Evolutionary conservation across 2,888 invertebrate genomes (phyloP), one percentile per base, ranked within the genome.

Genomic region (Idaea straminata): DNA sequence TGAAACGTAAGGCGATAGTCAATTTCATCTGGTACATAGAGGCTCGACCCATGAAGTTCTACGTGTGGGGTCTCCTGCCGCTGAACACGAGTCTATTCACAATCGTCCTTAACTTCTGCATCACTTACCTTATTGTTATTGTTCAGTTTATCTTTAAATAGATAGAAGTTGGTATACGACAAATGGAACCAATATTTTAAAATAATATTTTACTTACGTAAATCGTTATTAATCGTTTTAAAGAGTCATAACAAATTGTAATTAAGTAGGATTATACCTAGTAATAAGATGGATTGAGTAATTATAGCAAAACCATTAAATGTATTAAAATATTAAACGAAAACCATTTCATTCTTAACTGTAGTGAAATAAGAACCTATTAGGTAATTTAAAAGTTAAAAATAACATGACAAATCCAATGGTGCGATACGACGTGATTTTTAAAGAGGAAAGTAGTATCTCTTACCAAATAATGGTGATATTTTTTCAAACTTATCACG

Each of bases 21-120:
- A 47, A 47, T 13, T 47, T 47, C 10, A 47, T 47, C 47, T 13
- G 13, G 15, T 72, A 70, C 62, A 64, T 65, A 16, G 61, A 63
- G 58, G 66, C 62, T 15, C 67, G 69, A 0, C 66, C 69, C n/a
- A 47, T 67, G 61, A 58, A 63, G 25, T 60, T 69, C 16, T 58
- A 35, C 4, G 59, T 67, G 15, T 59, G 61, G 38, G 15, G 57
- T 36, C 7, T 72, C 3, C 10, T 72, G 3, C 66, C 66, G 5
- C 61, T 66, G 3, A 60, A 66, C 34, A 47, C 59, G n/a, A 59
- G 1, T 6, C 57, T 66, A 4, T 35, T 35, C 16, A 7, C 59
- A 4, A 62, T 62, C 0, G 36, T 66, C 15, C 5, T 66, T 3
- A 66, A 66, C 35, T 47, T 62, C 5, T 64, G 66, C n/a, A 61